Percentiles rank a stretch among this genome's conserved stretches.
Evolutionary conservation across 2,797 vertebrate species (phyloP).

Genomic region (Chanos chanos): DNA sequence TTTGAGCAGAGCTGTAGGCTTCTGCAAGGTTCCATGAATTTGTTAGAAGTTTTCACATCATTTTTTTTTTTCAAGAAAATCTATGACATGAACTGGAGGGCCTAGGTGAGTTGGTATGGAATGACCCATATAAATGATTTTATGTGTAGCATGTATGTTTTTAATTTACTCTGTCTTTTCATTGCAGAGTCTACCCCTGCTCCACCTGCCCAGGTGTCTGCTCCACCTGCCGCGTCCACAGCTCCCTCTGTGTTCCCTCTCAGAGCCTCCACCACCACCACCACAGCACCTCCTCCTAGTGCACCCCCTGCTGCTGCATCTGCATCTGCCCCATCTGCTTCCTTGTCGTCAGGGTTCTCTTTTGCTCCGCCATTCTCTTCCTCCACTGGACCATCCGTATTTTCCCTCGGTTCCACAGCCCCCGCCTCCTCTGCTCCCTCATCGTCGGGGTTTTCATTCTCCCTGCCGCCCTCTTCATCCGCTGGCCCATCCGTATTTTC

Average conservation of each 20-base stretch:
- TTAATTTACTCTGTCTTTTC: background rate
- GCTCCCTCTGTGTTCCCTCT: conserved; percentile 38
- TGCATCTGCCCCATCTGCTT: conserved; percentile 26
- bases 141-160: background rate
- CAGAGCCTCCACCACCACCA: conserved; percentile 31
- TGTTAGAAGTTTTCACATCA: no score
- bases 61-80: no score
- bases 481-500: conserved; percentile 45
- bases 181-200: conserved; percentile 13
- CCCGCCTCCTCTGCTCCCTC: conserved; percentile 50
- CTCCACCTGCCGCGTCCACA: background rate
- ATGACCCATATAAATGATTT: background rate
- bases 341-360: no score
- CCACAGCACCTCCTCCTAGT: conserved; percentile 37
- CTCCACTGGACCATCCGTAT: conserved; percentile 57
- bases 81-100: no score
- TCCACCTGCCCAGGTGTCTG: background rate
- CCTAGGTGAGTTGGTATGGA: no score
- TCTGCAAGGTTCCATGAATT: no score
- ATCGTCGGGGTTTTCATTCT: conserved; percentile 46
- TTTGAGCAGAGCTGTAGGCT: no score
- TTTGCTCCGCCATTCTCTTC: conserved; percentile 1
- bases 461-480: conserved; percentile 49
- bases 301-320: conserved; percentile 23
- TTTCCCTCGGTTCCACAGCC: conserved; percentile 55